These are phyloP conservation scores for Cryptomyrus ogoouensis DNA, from an alignment of 2,113 vertebrate species.

Conservation along the genomic window DNA sequence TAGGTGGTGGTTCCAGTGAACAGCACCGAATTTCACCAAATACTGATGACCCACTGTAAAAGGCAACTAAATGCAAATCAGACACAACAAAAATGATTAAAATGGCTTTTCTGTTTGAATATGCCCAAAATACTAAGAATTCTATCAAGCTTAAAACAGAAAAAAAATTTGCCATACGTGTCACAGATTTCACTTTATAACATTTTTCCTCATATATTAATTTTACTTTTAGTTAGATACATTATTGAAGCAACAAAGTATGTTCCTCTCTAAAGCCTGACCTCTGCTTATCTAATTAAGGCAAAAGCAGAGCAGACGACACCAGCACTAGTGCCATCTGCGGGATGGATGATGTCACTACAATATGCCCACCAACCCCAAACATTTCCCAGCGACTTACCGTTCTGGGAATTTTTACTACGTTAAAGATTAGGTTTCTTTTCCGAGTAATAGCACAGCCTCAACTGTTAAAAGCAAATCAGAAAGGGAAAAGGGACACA, in stretches of 20 bases:
- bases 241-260: slow-evolving; percentile 47
- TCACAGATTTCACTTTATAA: slow-evolving; percentile 45
- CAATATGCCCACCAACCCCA: background rate
- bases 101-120: slow-evolving; percentile 52
- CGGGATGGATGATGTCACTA: background rate
- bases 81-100: slow-evolving; percentile 45
- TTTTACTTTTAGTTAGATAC: slow-evolving; percentile 66
- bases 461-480: slow-evolving; percentile 41
- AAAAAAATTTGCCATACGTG: slow-evolving; percentile 31
- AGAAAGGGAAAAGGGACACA: slow-evolving; percentile 19
- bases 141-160: slow-evolving; percentile 29
- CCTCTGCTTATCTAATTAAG: slow-evolving; percentile 6
- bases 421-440: background rate
- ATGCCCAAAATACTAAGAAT: slow-evolving; percentile 40
- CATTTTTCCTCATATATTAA: slow-evolving; percentile 68
- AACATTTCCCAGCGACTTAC: background rate
- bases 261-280: slow-evolving; percentile 12
- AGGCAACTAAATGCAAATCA: background rate
- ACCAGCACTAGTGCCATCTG: background rate
- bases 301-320: slow-evolving; percentile 16
- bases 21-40: slow-evolving; percentile 2
- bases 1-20: slow-evolving; percentile 28
- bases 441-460: background rate
- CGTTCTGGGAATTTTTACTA: background rate
- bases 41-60: background rate